Percentiles rank a stretch among this genome's conserved stretches.
phyloP scores from a whole-genome alignment of 1,140 invertebrate species.

The Anadara kagoshimensis region DNA sequence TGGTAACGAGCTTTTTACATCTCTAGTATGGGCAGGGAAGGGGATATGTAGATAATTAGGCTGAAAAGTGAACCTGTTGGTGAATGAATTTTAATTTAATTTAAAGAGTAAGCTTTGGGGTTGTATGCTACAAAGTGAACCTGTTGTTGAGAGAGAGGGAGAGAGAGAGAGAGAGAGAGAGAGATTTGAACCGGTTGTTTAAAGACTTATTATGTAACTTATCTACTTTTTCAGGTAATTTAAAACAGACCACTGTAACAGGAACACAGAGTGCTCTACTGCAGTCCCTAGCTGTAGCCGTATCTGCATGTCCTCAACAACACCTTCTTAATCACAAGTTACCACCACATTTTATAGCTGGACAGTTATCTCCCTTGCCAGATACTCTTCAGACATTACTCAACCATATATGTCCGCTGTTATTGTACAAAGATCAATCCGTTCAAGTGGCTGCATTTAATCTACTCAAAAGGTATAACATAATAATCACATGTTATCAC shows the following conservation, averaged over 20 bases:
- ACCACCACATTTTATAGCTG: slow-evolving; percentile 63
- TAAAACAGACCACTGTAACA: slow-evolving; percentile 1
- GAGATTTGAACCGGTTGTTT: too few species aligned
- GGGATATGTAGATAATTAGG: too few species aligned
- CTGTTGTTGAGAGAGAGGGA: too few species aligned
- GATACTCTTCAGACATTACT: slow-evolving; percentile 69
- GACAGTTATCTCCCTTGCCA: slow-evolving; percentile 63
- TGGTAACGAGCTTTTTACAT: too few species aligned
- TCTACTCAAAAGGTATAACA: slow-evolving; percentile 59
- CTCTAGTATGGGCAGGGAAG: too few species aligned
- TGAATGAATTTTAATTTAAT: too few species aligned
- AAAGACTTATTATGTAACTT: too few species aligned
- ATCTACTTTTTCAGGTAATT: slow-evolving; percentile 5
- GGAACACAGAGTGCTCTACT: slow-evolving; percentile 35
- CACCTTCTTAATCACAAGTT: slow-evolving; percentile 65
- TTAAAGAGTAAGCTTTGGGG: too few species aligned
- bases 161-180: too few species aligned
- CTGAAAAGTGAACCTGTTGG: too few species aligned
- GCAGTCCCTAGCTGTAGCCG: slow-evolving; percentile 45
- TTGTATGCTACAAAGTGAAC: too few species aligned
- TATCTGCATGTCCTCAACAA: slow-evolving; percentile 53
- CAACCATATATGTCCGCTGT: slow-evolving; percentile 68
- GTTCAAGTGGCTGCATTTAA: slow-evolving; percentile 68
- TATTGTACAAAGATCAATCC: slow-evolving; percentile 52
- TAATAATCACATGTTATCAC: too few species aligned